phyloP scores from a whole-genome alignment of 1,140 invertebrate genomes.

The Drosophila ogumai region DNA sequence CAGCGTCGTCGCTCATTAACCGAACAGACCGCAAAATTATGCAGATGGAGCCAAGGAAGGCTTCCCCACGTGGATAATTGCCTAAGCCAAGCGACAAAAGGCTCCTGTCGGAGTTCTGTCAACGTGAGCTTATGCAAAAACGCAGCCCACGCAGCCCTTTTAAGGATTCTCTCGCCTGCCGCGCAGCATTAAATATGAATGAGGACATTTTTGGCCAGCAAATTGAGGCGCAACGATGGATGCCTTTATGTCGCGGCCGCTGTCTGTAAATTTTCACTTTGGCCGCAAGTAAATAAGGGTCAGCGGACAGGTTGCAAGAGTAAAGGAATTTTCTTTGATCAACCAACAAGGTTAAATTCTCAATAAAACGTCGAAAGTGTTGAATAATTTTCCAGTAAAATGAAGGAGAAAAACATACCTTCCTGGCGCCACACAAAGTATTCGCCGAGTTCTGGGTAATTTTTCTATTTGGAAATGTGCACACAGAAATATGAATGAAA shows the following conservation, averaged over 20 bases:
- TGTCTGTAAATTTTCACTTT: constrained; percentile 21
- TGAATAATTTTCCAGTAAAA: constrained; percentile 6
- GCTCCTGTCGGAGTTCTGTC: constrained; percentile 28
- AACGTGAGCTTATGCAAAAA: constrained; percentile 54
- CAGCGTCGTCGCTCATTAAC: constrained; percentile 15
- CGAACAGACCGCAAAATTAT: constrained; percentile 24
- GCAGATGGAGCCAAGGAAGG: constrained; percentile 20
- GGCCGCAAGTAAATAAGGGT: constrained; percentile 9
- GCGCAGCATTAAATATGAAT: constrained; percentile 44
- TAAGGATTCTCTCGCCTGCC: constrained; percentile 29
- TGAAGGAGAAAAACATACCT: not conserved
- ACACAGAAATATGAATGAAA: constrained; percentile 4
- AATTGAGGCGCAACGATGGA: constrained; percentile 13
- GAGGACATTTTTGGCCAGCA: constrained; percentile 6
- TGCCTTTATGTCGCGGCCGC: constrained; percentile 17
- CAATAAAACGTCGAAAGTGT: constrained; percentile 3
- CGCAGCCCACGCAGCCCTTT: constrained; percentile 27
- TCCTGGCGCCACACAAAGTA: not conserved
- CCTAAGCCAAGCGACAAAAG: constrained; percentile 10
- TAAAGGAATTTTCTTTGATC: constrained; percentile 24
- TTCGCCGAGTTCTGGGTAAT: not conserved
- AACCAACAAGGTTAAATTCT: constrained; percentile 1
- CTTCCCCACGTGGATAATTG: constrained; percentile 44
- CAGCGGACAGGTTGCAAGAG: not conserved
- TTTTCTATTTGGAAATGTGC: not conserved